phyloP scores from a whole-genome alignment of 2,888 invertebrate genomes.

The Melinaea menophilus region DNA sequence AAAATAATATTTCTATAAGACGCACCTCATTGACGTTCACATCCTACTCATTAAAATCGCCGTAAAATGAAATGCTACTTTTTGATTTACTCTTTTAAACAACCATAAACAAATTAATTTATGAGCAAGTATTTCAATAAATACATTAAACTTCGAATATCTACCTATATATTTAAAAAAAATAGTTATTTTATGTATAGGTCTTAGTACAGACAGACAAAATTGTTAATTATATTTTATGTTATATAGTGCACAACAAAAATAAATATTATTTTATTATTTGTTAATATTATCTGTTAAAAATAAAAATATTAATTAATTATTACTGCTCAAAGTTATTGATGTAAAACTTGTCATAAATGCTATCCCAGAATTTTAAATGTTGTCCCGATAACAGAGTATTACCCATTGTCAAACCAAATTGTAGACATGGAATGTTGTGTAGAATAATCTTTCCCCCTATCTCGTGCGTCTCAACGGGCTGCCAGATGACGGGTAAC shows the following conservation, averaged over 20 bases:
- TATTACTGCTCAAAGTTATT: slow-evolving; percentile 30
- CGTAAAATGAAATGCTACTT: too few relatives aligned
- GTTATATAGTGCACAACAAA: too few relatives aligned
- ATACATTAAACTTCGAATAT: too few relatives aligned
- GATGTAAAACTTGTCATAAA: slow-evolving; percentile 56
- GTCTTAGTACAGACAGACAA: too few relatives aligned
- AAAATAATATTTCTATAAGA: slow-evolving; percentile 8
- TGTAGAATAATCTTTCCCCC: slow-evolving; percentile 38
- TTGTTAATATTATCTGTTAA: not conserved
- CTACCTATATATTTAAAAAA: too few relatives aligned
- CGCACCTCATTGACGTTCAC: not conserved
- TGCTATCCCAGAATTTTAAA: slow-evolving; percentile 58
- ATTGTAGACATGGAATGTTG: slow-evolving; percentile 42
- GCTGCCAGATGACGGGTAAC: slow-evolving; percentile 60
- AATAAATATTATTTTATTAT: too few relatives aligned
- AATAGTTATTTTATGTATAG: too few relatives aligned
- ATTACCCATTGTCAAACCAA: slow-evolving; percentile 41
- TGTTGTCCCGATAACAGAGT: slow-evolving; percentile 36
- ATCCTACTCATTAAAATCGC: too few relatives aligned
- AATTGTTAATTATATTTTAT: too few relatives aligned
- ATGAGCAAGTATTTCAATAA: too few relatives aligned
- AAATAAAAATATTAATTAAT: slow-evolving; percentile 2
- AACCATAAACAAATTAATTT: too few relatives aligned
- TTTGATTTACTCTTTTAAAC: too few relatives aligned
- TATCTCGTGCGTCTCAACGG: slow-evolving; percentile 33